These are phyloP conservation scores for Argya squamiceps DNA, from an alignment of 2,797 vertebrate species.

Conservation along the genomic window DNA sequence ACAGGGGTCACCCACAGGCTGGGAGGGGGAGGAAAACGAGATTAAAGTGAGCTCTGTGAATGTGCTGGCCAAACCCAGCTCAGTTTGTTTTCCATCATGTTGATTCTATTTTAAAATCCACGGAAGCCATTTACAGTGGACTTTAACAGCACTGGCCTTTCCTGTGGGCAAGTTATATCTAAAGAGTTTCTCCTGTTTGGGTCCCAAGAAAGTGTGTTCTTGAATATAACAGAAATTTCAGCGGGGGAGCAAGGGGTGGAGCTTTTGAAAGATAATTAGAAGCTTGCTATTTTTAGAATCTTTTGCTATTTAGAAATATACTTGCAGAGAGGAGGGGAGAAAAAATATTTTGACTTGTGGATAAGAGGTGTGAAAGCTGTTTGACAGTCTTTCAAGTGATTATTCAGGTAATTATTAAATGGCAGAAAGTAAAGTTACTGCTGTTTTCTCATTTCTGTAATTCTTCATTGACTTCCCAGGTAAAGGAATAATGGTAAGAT, in stretches of 20 bases:
- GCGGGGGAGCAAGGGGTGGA: not conserved
- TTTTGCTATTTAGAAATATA: not conserved
- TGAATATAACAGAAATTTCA: not conserved
- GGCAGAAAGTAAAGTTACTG: not conserved
- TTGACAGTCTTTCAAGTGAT: not conserved
- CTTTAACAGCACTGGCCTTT: not conserved
- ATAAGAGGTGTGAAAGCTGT: not conserved
- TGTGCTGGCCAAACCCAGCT: constrained; percentile 8
- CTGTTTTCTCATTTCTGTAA: not conserved
- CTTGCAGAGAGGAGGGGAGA: not conserved
- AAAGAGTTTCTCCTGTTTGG: not conserved
- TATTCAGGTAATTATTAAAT: not conserved
- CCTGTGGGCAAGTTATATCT: not conserved
- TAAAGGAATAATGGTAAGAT: not conserved
- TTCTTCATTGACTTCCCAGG: not conserved
- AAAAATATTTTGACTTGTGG: not conserved
- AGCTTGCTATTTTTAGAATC: not conserved
- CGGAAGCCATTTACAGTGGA: not conserved
- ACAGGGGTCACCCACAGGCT: constrained; percentile 8
- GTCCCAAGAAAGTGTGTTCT: not conserved
- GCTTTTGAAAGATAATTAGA: not conserved
- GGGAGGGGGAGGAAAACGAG: not conserved
- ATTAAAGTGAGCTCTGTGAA: not conserved
- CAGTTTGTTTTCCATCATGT: constrained; percentile 57
- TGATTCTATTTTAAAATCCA: constrained; percentile 69